A percentile compares a stretch with the other conserved stretches of the same genome.
Conservation (phyloP, 2,888 invertebrate species). For the Tetheella fluctuosa region DNA sequence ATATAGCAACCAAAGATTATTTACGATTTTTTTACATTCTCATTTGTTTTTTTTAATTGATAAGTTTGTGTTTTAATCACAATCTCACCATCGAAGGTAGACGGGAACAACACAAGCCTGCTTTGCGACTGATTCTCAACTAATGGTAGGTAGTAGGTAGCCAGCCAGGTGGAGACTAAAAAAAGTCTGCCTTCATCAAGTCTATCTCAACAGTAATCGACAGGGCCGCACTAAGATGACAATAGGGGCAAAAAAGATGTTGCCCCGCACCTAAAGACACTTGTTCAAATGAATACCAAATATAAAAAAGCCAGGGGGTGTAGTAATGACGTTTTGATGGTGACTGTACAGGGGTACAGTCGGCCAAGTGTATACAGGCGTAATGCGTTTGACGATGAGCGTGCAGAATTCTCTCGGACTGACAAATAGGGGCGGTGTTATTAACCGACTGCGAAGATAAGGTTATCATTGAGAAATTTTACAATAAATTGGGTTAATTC, state of each 20-base stretch:
- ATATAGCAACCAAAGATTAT: too few species aligned
- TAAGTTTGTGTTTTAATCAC: too few species aligned
- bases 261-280: conserved; percentile 8
- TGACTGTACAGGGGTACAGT: conserved; percentile 42
- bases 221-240: not conserved
- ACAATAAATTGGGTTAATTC: not conserved
- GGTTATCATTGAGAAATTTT: not conserved
- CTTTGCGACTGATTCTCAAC: too few species aligned
- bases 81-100: too few species aligned
- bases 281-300: conserved; percentile 5
- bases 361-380: conserved; percentile 34
- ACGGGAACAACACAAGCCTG: too few species aligned
- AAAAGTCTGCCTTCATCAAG: not conserved
- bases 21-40: too few species aligned
- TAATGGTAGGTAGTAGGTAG: too few species aligned
- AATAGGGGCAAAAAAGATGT: not conserved
- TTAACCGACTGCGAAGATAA: conserved; percentile 5
- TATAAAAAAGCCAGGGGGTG: conserved; percentile 49
- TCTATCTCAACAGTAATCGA: not conserved
- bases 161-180: too few species aligned
- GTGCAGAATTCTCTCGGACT: conserved; percentile 34
- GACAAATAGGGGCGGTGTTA: conserved; percentile 12
- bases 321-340: conserved; percentile 64
- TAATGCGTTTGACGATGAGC: conserved; percentile 54
- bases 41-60: too few species aligned